phyloP scores from a whole-genome alignment of 2,888 invertebrate genomes.

The Spisula solida region DNA sequence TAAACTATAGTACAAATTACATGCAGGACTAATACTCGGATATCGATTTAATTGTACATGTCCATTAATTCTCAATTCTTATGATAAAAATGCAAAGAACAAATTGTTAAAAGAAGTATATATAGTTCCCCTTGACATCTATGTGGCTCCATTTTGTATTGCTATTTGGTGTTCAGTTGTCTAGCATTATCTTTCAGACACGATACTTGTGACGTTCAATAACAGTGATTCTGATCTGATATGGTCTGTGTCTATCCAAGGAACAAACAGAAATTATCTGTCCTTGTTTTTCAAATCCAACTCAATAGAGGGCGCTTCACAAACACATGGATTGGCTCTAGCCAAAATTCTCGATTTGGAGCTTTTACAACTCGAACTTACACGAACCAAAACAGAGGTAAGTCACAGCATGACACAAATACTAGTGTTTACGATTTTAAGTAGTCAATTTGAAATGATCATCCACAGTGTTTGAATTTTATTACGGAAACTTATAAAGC shows the following conservation, averaged over 20 bases:
- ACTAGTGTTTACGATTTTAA: too few relatives aligned
- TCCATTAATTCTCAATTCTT: background rate
- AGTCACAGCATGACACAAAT: too few relatives aligned
- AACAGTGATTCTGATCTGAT: conserved; percentile 24
- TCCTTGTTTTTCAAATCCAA: conserved; percentile 44
- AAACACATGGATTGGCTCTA: conserved; percentile 28
- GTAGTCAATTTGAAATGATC: too few relatives aligned
- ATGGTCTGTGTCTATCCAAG: conserved; percentile 48
- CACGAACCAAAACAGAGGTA: background rate
- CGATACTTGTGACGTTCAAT: conserved; percentile 30
- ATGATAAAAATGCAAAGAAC: background rate
- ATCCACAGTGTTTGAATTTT: too few relatives aligned
- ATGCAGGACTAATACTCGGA: too few relatives aligned
- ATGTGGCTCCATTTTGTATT: background rate
- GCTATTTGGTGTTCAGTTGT: background rate
- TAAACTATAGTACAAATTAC: too few relatives aligned
- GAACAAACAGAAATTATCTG: conserved; percentile 40
- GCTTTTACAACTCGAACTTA: conserved; percentile 51
- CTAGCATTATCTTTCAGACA: conserved; percentile 11
- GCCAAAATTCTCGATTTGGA: conserved; percentile 55
- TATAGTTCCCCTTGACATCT: background rate
- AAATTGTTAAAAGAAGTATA: too few relatives aligned
- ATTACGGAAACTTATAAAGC: too few relatives aligned
- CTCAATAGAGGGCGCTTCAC: background rate
- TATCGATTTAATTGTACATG: too few relatives aligned